Conservation (phyloP, 2,888 invertebrate genomes). For the Parapristionchus giblindavisi region DNA sequence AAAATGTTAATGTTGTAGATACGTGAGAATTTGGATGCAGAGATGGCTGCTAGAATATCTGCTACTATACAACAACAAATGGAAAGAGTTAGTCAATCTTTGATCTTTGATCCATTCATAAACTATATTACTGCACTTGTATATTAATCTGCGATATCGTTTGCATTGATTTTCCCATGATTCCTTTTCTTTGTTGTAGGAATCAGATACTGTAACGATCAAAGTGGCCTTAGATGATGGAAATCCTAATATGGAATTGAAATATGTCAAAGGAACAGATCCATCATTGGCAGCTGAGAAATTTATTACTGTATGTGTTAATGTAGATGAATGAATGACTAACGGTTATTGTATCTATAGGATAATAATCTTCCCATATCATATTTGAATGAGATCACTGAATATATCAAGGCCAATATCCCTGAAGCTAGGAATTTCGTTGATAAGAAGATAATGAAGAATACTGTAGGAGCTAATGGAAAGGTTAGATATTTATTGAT, state of each 20-base stretch:
- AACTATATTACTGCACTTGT: too few relatives aligned
- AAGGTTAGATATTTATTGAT: constrained; percentile 25
- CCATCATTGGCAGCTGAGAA: constrained; percentile 59
- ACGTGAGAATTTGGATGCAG: constrained; percentile 79
- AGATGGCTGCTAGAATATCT: constrained; percentile 75
- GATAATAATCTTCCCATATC: constrained; percentile 56
- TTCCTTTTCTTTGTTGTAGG: constrained; percentile 27
- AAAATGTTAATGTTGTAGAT: constrained; percentile 63
- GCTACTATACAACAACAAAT: constrained; percentile 41
- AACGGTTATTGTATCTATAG: constrained; percentile 38
- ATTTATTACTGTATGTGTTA: constrained; percentile 50
- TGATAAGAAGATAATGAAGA: constrained; percentile 83
- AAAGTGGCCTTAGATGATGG: constrained; percentile 65
- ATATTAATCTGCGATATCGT: too few relatives aligned
- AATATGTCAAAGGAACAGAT: constrained; percentile 61
- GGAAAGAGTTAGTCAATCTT: constrained; percentile 38
- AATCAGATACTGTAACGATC: constrained; percentile 52
- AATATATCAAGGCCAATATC: constrained; percentile 57
- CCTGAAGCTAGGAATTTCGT: constrained; percentile 50
- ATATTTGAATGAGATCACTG: constrained; percentile 59
- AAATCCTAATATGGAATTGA: constrained; percentile 54
- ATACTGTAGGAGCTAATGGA: constrained; percentile 13
- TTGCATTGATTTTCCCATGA: background rate
- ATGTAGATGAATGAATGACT: background rate
- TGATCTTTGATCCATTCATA: too few relatives aligned